phyloP scores from a whole-genome alignment of 2,888 invertebrate species.

The Erannis defoliaria region DNA sequence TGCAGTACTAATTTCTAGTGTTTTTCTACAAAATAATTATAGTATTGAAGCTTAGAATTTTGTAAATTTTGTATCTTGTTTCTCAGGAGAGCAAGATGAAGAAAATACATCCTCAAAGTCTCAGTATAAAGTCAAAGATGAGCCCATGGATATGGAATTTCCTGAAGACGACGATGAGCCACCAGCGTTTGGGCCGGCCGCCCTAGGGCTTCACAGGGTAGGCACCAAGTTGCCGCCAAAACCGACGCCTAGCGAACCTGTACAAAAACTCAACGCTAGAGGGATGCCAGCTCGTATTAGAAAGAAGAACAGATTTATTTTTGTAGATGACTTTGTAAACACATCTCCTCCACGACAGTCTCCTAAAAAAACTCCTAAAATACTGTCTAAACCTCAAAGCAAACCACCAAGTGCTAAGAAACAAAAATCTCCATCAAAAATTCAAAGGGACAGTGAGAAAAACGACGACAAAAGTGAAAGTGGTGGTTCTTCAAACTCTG shows the following conservation, averaged over 20 bases:
- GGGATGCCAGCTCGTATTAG: slow-evolving; percentile 97
- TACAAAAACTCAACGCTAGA: slow-evolving; percentile 93
- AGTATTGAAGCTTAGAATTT: background rate
- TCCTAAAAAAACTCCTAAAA: slow-evolving; percentile 89
- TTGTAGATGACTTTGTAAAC: slow-evolving; percentile 95
- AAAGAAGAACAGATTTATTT: slow-evolving; percentile 95
- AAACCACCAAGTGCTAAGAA: slow-evolving; percentile 79
- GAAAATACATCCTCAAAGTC: slow-evolving; percentile 64
- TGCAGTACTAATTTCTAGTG: slow-evolving; percentile 7
- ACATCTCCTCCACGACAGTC: slow-evolving; percentile 91
- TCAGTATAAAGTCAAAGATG: slow-evolving; percentile 81
- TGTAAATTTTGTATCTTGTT: slow-evolving; percentile 48
- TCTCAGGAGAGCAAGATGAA: slow-evolving; percentile 67
- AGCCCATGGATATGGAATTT: slow-evolving; percentile 88
- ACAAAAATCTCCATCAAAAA: slow-evolving; percentile 83
- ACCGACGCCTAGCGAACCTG: slow-evolving; percentile 90
- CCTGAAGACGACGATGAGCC: slow-evolving; percentile 90
- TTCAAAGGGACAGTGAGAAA: slow-evolving; percentile 78
- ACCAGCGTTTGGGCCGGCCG: slow-evolving; percentile 92
- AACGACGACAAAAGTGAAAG: slow-evolving; percentile 77
- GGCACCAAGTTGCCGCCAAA: slow-evolving; percentile 91
- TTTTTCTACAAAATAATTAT: slow-evolving; percentile 4
- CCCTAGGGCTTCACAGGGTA: slow-evolving; percentile 93
- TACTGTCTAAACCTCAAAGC: slow-evolving; percentile 80
- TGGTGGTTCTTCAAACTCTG: slow-evolving; percentile 86